Conservation (phyloP, 2,113 vertebrate genomes). For the Procavia capensis region DNA sequence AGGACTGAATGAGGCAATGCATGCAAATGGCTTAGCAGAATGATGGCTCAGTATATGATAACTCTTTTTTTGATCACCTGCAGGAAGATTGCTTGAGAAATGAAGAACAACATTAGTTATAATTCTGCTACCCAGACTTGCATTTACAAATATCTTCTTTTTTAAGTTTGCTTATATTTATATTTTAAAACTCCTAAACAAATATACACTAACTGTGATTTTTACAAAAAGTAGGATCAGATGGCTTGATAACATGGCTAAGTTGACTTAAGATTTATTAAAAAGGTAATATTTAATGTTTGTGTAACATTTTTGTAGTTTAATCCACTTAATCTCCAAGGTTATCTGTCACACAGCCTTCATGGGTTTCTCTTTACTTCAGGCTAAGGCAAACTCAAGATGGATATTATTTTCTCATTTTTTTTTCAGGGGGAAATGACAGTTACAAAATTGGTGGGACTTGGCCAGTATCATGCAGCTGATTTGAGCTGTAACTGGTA, state of each 20-base stretch:
- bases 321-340: neutral
- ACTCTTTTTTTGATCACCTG: neutral
- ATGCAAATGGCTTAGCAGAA: neutral
- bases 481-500: neutral
- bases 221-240: neutral
- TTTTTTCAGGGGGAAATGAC: neutral
- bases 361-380: neutral
- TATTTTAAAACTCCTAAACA: neutral
- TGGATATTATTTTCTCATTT: neutral
- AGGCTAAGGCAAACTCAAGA: neutral
- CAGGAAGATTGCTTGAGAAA: neutral
- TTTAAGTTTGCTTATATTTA: neutral
- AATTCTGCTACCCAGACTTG: neutral
- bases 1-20: neutral
- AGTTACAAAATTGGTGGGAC: neutral
- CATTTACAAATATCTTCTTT: neutral
- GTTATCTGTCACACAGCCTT: neutral
- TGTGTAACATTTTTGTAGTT: neutral
- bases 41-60: neutral
- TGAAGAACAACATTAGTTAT: neutral
- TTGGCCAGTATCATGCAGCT: neutral
- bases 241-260: neutral
- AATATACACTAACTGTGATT: neutral
- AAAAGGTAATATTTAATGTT: constrained; percentile 11
- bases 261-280: neutral